Base-by-base conservation (phyloP, 2,888 invertebrate genomes). In the Plemyria rubiginata region DNA sequence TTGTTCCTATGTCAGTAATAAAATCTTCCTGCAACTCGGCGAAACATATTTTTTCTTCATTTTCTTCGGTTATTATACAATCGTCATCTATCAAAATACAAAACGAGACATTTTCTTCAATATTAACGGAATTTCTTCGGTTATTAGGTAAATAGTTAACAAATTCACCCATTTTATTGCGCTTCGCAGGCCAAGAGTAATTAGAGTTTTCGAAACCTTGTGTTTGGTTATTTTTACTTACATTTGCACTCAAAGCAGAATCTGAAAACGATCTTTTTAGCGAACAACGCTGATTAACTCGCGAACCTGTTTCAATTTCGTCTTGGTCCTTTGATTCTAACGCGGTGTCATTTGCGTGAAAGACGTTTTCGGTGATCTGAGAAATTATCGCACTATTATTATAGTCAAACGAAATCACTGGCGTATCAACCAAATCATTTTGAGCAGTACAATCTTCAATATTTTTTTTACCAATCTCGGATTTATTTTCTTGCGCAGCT, bases 191-290 rank as follows among this genome's bases (percentile, higher is more conserved):
- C 76, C 78, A 78, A 54, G 74, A 57, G 38, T 70, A 73, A 51
- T 72, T 60, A 48, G 71, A 62, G 62, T 74, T 73, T 54, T 75
- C 72, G 43, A 71, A 65, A 46, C 70, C 64, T 56, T 76, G 74
- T 64, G 70, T 70, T 60, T 75, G 70, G 59, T 62, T 49, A 53
- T 72, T 65, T 54, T 66, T 70, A 55, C 74, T 56, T 53, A 56
- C 70, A 45, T 70, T 70, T 6, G 60, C 66, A 68, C 82, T 76
- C 70, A 91, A 74, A 48, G 84, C 90, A 59, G 91, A 87, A 72
- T 92, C 92, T 32, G 92, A 92, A 51, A 87, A 73, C 28, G 90
- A 91, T 66, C 92, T 81, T 79, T 92, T 92, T 28, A 88, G 79
- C 41, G 73, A 63, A 60, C 64, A 70, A 22, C 72, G 67, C 28